Conservation (phyloP, 2,113 vertebrate genomes). For the Taurulus bubalis region DNA sequence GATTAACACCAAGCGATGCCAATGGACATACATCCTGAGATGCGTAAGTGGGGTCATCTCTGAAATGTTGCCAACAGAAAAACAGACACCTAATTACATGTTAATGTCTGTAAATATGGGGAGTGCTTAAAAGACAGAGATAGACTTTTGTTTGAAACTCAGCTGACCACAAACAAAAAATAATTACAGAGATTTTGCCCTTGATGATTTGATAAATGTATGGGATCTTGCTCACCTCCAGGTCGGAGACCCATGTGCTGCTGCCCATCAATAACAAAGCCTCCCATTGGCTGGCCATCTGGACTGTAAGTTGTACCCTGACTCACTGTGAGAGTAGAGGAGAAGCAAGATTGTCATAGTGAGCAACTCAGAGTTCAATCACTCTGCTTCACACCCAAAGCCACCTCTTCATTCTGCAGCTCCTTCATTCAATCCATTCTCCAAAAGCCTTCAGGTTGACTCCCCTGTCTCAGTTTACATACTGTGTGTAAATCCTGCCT, state of each 20-base stretch:
- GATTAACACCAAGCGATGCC: too few species aligned
- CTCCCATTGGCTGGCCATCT: conserved; percentile 97
- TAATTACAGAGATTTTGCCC: background rate
- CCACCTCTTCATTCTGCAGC: background rate
- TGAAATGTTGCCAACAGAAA: background rate
- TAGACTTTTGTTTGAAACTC: background rate
- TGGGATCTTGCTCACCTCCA: conserved; percentile 86
- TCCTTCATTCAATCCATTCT: background rate
- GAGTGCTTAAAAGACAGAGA: background rate
- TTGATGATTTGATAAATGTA: conserved; percentile 4
- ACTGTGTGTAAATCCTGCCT: background rate
- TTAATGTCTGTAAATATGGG: background rate
- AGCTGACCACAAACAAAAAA: background rate
- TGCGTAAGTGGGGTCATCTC: background rate
- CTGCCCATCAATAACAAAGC: conserved; percentile 97
- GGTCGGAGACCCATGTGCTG: conserved; percentile 99
- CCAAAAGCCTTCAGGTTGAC: background rate
- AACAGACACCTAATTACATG: background rate
- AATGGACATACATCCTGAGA: too few species aligned
- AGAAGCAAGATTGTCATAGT: background rate
- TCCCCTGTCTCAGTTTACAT: background rate
- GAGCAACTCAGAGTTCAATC: background rate
- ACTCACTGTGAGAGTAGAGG: conserved; percentile 88
- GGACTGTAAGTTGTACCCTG: conserved; percentile 97
- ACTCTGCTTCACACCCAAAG: background rate